phyloP scores from a whole-genome alignment of 2,888 invertebrate genomes.

The Drosophila cracens region DNA sequence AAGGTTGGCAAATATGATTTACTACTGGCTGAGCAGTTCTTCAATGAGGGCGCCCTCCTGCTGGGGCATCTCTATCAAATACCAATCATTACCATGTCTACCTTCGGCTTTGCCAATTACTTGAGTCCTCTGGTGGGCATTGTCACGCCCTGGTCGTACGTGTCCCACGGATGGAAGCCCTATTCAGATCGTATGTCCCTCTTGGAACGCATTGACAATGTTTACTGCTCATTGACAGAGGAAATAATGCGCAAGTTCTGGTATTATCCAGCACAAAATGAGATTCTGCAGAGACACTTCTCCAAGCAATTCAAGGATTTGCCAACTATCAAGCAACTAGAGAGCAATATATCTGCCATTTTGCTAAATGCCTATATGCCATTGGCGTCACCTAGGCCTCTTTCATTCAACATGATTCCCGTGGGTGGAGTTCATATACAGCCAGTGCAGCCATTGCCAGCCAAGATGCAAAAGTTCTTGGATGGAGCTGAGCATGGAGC shows the following conservation, averaged over 20 bases:
- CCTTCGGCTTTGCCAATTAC: conserved; percentile 84
- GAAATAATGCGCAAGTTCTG: conserved; percentile 65
- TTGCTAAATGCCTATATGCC: conserved; percentile 85
- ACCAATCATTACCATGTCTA: conserved; percentile 81
- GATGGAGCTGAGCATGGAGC: conserved; percentile 75
- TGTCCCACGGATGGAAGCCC: conserved; percentile 84
- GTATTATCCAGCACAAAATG: conserved; percentile 79
- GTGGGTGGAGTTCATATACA: conserved; percentile 86
- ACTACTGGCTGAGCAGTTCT: conserved; percentile 83
- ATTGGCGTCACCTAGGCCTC: conserved; percentile 83
- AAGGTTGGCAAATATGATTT: conserved; percentile 83
- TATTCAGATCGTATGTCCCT: conserved; percentile 86
- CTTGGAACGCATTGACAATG: conserved; percentile 86
- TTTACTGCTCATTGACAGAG: conserved; percentile 76
- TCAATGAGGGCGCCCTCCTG: conserved; percentile 83
- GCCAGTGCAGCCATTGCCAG: conserved; percentile 68
- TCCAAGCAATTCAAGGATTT: conserved; percentile 58
- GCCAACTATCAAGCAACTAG: conserved; percentile 84
- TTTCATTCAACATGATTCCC: conserved; percentile 84
- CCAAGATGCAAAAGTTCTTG: conserved; percentile 81
- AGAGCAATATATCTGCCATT: conserved; percentile 84
- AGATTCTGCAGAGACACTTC: conserved; percentile 72
- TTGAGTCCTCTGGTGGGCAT: conserved; percentile 84
- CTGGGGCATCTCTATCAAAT: conserved; percentile 83
- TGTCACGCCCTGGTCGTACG: conserved; percentile 85